Evolutionary conservation across 2,797 vertebrate species (phyloP).

Genomic region (Xerus rutilus): DNA sequence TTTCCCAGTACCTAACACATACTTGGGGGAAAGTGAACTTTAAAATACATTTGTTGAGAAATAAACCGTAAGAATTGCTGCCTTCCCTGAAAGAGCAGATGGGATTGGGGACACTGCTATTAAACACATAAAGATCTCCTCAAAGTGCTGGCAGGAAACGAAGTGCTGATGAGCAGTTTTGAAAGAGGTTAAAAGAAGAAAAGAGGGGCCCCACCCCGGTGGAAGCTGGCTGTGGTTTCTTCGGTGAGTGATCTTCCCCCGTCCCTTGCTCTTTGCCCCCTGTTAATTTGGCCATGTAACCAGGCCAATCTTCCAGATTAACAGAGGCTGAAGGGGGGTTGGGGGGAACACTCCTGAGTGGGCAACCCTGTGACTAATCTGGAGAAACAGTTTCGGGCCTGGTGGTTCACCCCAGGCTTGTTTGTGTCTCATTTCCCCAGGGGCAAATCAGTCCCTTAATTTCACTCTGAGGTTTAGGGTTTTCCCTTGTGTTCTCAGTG

Average conservation of each 20-base stretch:
- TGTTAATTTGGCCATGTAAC: slow-evolving; percentile 33
- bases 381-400: slow-evolving; percentile 51
- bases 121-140: not conserved
- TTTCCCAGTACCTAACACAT: not conserved
- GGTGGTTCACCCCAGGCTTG: slow-evolving; percentile 65
- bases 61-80: not conserved
- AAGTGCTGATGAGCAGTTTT: slow-evolving; percentile 65
- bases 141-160: slow-evolving; percentile 58
- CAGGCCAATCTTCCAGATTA: slow-evolving; percentile 25
- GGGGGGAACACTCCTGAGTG: not conserved
- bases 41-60: not conserved
- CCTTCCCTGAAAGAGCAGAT: not conserved
- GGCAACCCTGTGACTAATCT: slow-evolving; percentile 71
- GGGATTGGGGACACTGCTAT: not conserved
- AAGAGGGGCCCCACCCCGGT: slow-evolving; percentile 51
- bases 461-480: slow-evolving; percentile 77
- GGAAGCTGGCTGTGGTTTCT: slow-evolving; percentile 60
- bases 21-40: not conserved
- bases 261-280: not conserved
- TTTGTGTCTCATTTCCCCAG: slow-evolving; percentile 66
- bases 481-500: slow-evolving; percentile 63
- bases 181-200: slow-evolving; percentile 38
- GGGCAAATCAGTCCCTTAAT: slow-evolving; percentile 54
- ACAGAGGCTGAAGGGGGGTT: not conserved
- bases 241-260: not conserved